Percentiles rank a stretch among this genome's conserved stretches.
These are phyloP conservation scores for Chaunax sp. DNA, from an alignment of 2,797 vertebrate genomes.

Conservation along the genomic window DNA sequence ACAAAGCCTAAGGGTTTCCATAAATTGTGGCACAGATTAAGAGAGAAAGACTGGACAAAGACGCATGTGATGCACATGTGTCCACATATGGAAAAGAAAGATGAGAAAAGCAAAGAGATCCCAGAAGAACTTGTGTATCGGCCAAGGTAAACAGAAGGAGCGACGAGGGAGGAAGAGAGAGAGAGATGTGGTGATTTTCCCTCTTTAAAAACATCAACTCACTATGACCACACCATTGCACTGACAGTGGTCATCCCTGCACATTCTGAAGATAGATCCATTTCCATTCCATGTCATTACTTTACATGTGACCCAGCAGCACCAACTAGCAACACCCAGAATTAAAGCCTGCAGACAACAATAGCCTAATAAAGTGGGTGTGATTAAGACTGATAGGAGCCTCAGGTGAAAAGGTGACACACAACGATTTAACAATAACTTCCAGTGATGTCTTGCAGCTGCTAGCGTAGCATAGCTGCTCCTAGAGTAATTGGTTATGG, in stretches of 20 bases:
- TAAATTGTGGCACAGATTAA: conserved; percentile 1
- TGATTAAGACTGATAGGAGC: not conserved
- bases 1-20: not conserved
- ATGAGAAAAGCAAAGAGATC: conserved; percentile 48
- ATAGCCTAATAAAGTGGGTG: no score
- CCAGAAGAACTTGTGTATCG: conserved; percentile 26
- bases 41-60: conserved; percentile 3
- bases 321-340: not conserved
- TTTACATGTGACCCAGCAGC: not conserved
- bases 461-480: no score
- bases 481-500: no score
- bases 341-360: not conserved
- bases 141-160: conserved; percentile 44
- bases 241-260: not conserved
- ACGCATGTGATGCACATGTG: not conserved
- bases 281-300: not conserved
- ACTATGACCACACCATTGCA: not conserved
- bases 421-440: no score
- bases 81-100: conserved; percentile 32
- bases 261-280: not conserved
- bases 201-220: conserved; percentile 24
- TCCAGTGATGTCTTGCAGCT: no score
- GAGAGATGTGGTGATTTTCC: conserved; percentile 14
- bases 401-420: not conserved
- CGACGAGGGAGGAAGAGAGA: conserved; percentile 24